These are phyloP conservation scores for Polia nebulosa DNA, from an alignment of 2,888 invertebrate species.

Conservation along the genomic window DNA sequence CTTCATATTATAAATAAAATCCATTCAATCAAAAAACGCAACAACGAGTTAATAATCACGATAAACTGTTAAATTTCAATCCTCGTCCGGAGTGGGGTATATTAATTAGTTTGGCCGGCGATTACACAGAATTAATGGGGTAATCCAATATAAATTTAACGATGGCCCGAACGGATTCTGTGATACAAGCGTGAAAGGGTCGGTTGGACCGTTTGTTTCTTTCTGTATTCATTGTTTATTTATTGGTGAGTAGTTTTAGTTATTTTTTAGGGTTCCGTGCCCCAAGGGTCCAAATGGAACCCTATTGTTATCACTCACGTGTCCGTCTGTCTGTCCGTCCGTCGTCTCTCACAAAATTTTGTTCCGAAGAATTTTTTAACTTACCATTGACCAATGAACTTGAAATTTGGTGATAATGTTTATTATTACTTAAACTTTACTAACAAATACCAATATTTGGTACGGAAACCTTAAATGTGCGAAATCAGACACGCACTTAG, in stretches of 20 bases:
- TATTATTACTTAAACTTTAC: too few relatives aligned
- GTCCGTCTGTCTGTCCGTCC: too few relatives aligned
- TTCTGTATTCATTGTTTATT: slow-evolving; percentile 22
- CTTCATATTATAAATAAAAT: background rate
- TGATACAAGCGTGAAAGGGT: slow-evolving; percentile 32
- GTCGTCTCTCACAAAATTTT: too few relatives aligned
- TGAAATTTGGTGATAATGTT: too few relatives aligned
- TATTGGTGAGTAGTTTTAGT: background rate
- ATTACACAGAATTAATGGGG: slow-evolving; percentile 87
- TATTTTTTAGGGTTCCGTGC: background rate
- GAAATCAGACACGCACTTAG: too few relatives aligned
- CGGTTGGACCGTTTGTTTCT: slow-evolving; percentile 34
- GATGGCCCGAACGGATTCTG: slow-evolving; percentile 54
- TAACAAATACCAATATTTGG: too few relatives aligned
- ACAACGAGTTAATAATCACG: slow-evolving; percentile 66
- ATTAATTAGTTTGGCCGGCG: slow-evolving; percentile 84
- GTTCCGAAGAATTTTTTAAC: too few relatives aligned
- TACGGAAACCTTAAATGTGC: too few relatives aligned
- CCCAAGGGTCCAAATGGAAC: too few relatives aligned
- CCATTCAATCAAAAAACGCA: slow-evolving; percentile 28
- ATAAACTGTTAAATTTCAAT: slow-evolving; percentile 86
- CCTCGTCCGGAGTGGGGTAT: slow-evolving; percentile 76
- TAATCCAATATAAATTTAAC: slow-evolving; percentile 87
- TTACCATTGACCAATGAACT: too few relatives aligned
- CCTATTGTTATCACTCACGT: too few relatives aligned